A percentile compares a stretch with the other conserved stretches of the same genome.
Evolutionary conservation across 2,113 vertebrate genomes (phyloP).

Genomic region (Odocoileus hemionus): DNA sequence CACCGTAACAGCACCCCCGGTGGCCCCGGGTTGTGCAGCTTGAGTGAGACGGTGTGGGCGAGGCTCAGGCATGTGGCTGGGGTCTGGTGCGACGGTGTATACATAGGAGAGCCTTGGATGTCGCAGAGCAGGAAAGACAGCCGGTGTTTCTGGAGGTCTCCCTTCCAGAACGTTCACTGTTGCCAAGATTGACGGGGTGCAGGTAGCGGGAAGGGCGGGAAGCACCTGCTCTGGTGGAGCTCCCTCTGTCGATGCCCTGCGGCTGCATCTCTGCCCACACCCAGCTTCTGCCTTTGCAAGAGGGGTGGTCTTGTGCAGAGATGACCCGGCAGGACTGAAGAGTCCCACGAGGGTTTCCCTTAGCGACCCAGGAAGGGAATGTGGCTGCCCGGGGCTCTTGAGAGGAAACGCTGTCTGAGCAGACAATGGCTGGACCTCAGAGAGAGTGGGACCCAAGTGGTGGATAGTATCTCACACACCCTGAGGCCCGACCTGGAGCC

Average conservation of each 20-base stretch:
- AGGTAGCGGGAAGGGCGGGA: not conserved
- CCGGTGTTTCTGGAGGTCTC: not conserved
- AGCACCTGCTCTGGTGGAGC: not conserved
- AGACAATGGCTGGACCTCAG: not conserved
- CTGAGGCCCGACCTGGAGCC: not conserved
- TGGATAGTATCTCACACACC: not conserved
- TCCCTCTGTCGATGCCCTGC: not conserved
- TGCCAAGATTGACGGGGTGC: not conserved
- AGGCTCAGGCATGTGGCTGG: fast-evolving
- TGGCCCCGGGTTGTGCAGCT: not conserved
- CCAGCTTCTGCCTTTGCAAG: not conserved
- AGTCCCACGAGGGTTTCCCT: not conserved
- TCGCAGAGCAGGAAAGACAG: not conserved
- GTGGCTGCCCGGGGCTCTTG: not conserved
- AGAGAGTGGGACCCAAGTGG: not conserved
- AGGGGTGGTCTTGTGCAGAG: not conserved
- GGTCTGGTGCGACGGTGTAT: fast-evolving
- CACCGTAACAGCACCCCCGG: fast-evolving
- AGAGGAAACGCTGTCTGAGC: not conserved
- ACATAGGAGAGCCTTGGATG: not conserved
- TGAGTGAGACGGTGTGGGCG: fast-evolving
- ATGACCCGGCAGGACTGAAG: not conserved
- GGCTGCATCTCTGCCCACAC: not conserved
- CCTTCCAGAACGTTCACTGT: not conserved
- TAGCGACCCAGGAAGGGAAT: not conserved